Evolutionary conservation across 2,113 vertebrate genomes (phyloP), one percentile per base, ranked within the genome.

Genomic region (Pristiophorus japonicus): DNA sequence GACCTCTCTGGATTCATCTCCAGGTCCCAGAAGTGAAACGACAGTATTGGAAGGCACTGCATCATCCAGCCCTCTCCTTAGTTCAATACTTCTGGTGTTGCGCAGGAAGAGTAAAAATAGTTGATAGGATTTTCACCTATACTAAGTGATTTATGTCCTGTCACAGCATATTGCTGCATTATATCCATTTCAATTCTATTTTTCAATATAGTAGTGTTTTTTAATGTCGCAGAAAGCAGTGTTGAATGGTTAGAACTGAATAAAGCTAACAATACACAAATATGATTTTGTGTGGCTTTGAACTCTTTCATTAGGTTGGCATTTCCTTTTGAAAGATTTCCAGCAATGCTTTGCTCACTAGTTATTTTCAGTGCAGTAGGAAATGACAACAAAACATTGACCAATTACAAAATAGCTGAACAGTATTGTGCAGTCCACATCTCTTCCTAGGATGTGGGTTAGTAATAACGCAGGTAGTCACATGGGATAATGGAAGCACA

Each of bases 101-200:
- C 24, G 18, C 63, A 45, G 63, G n/a, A 93, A 65, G 87, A 66
- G 22, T 65, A 27, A 38, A 66, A 90, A 66, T 42, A 24, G 59
- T 66, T 66, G 91, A 93, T 66, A 45, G 91, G 91, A 93, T 66
- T 93, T 93, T 14, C 87, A 59, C 91, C 91, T 12, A 22, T 66
- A 66, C 91, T 24, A 66, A 93, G 63, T 93, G 91, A 93, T 93
- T 93, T 93, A 66, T 93, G 62, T 45, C 20, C 34, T 93, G 91
- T 93, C 91, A 93, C 91, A 93, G 18, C 63, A 66, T 45, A 38
- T 93, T 45, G 45, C 63, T 66, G 30, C 63, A 66, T 66, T 93
- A 93, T 66, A 93, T 93, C 91, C 38, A 93, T 93, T 93, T 93
- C 91, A 93, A 45, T 93, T 27, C 91, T 66, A 65, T 93, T 93